A percentile compares a stretch with the other conserved stretches of the same genome.
phyloP scores from a whole-genome alignment of 92 coral and sea anemone genomes.

The Porites cylindrica region DNA sequence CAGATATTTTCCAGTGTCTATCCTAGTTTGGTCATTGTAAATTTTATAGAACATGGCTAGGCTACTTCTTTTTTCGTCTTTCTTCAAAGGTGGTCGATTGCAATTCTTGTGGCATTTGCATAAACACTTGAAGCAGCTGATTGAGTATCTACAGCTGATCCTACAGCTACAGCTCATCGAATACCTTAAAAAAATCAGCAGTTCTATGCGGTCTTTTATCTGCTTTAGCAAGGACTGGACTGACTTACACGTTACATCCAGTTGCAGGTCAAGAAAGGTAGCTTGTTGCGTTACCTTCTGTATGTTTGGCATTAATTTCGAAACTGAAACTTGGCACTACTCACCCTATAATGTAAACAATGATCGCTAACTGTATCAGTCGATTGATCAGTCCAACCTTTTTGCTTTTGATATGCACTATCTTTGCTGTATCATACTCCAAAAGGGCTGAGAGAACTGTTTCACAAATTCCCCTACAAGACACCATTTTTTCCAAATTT shows the following conservation, averaged over 20 bases:
- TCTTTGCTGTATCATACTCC: slow-evolving; percentile 88
- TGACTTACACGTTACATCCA: too few species aligned
- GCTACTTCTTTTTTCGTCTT: too few species aligned
- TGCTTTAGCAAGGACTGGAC: too few species aligned
- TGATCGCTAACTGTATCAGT: slow-evolving; percentile 73
- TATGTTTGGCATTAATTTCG: neutral
- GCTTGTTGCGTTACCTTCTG: neutral
- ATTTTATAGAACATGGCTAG: too few species aligned
- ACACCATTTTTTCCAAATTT: slow-evolving; percentile 44
- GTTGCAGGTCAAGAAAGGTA: too few species aligned
- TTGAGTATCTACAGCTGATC: too few species aligned
- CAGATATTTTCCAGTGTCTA: too few species aligned
- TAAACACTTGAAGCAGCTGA: too few species aligned
- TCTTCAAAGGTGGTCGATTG: slow-evolving; percentile 64
- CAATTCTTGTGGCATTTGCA: neutral
- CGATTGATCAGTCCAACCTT: slow-evolving; percentile 85
- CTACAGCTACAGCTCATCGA: too few species aligned
- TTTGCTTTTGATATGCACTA: slow-evolving; percentile 90
- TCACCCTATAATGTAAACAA: slow-evolving; percentile 89
- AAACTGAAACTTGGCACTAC: neutral
- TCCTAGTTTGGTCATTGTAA: too few species aligned
- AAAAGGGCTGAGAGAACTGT: slow-evolving; percentile 56
- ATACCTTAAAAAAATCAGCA: too few species aligned
- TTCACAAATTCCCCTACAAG: slow-evolving; percentile 44
- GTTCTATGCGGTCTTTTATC: too few species aligned